Evolutionary conservation across 2,797 vertebrate species (phyloP), one percentile per base, ranked within the genome.

Genomic region (Pseudopleuronectes americanus): DNA sequence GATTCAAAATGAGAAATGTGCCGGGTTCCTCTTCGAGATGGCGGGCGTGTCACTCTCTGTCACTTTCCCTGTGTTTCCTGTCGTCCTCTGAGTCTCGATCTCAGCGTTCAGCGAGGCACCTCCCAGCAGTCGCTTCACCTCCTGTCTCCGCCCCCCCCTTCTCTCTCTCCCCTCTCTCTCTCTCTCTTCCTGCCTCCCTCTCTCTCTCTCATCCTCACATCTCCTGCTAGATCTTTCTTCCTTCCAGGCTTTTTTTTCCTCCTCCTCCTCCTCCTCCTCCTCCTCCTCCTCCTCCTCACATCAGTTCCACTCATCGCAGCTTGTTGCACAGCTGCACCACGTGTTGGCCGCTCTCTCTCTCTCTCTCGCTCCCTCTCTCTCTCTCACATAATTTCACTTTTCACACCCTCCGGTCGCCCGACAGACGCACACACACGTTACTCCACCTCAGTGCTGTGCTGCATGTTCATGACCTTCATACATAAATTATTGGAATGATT

Each of bases 261-360:
- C 61, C 59, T 84, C 61, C 70, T 54, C 24, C 72, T 63, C 58
- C 74, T 74, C 62, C 56, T 54, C 24, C 68, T 61, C 69, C 72
- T 59, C 66, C 51, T 83, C 61, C 62, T 84, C 61, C 72, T 54
- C 24, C 72, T 63, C 58, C 76, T 75, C 62, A 19, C 23, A 64
- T 58, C 28, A 76, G 81, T 82, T 79, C 63, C 56, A 31, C 68
- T 64, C 68, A 77, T 86, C 59, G 19, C 84, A 71, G 85, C 89
- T 92, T 89, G 86, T 90, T 89, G 84, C 85, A 23, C 71, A 69
- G 79, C 65, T 45, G 57, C 64, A 0, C 55, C 53, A 54, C 36
- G 10, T 85, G 63, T 69, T 52, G 14, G 53, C 59, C 28, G 9
- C 81, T 75, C 52, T 0, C 59, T 74, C 74, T 41, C 41, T 38